Evolutionary conservation across 1,140 invertebrate genomes (phyloP).

Genomic region (Cotesia chilonis): DNA sequence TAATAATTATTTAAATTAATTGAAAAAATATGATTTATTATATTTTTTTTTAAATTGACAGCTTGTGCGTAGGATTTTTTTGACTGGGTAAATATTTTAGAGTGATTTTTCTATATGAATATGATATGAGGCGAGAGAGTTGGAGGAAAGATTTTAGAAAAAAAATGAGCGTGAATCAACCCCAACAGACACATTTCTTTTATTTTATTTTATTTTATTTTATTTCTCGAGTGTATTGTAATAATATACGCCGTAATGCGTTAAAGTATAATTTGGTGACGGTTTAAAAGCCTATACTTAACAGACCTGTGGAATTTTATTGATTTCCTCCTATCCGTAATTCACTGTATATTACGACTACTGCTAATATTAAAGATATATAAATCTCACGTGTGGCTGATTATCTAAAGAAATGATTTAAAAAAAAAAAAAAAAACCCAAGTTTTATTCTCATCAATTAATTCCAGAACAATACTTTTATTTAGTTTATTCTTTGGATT

Average conservation of each 20-base stretch:
- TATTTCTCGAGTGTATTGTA: constrained; percentile 78
- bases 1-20: not conserved
- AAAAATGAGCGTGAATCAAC: constrained; percentile 78
- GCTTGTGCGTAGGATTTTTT: constrained; percentile 85
- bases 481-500: constrained; percentile 60
- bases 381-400: constrained; percentile 77
- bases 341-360: constrained; percentile 82
- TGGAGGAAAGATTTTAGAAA: constrained; percentile 68
- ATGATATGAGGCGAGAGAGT: constrained; percentile 65
- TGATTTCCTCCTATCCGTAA: constrained; percentile 89
- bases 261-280: constrained; percentile 84
- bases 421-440: constrained; percentile 73
- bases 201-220: too few relatives aligned
- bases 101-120: not conserved
- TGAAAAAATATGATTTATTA: constrained; percentile 72
- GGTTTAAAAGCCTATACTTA: constrained; percentile 89
- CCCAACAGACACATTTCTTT: constrained; percentile 65
- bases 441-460: constrained; percentile 93
- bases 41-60: constrained; percentile 73
- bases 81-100: constrained; percentile 78
- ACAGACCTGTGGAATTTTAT: constrained; percentile 95
- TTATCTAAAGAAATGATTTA: constrained; percentile 74
- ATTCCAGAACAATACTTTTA: constrained; percentile 91
- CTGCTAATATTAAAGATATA: constrained; percentile 41
- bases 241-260: constrained; percentile 85